Evolutionary conservation across 2,113 vertebrate species (phyloP).

Genomic region (Hydropotes inermis): DNA sequence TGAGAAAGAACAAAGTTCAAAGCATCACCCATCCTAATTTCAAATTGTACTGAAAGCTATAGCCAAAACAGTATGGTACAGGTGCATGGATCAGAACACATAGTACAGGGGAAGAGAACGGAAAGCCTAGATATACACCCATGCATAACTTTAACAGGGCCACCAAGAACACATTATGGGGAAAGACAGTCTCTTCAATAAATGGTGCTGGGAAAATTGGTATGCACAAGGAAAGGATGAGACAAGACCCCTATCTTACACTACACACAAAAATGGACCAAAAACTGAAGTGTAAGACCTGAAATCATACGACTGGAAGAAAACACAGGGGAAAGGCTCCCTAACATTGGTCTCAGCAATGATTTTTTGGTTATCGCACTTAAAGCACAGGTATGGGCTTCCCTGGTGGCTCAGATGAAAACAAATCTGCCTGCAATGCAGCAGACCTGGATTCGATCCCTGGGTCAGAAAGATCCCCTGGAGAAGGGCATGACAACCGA

Average conservation of each 20-base stretch:
- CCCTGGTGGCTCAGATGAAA: not conserved
- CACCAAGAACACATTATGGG: not conserved
- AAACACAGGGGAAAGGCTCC: not conserved
- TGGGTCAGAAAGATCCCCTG: not conserved
- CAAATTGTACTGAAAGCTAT: not conserved
- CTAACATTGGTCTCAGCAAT: not conserved
- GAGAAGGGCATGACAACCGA: not conserved
- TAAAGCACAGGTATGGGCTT: not conserved
- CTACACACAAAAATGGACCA: not conserved
- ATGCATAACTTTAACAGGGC: not conserved
- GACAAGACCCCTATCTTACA: not conserved
- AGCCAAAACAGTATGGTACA: not conserved
- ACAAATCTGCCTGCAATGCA: not conserved
- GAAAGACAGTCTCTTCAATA: not conserved
- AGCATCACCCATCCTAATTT: not conserved
- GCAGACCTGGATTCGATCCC: not conserved
- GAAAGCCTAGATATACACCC: not conserved
- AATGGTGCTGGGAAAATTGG: not conserved
- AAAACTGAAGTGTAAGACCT: not conserved
- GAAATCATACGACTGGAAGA: not conserved
- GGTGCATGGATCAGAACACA: not conserved
- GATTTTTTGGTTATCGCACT: not conserved
- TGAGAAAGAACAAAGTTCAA: not conserved
- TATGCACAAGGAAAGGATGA: not conserved
- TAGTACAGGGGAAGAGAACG: fast-evolving